phyloP scores from a whole-genome alignment of 2,888 invertebrate genomes.

The Drosophila mimetica region DNA sequence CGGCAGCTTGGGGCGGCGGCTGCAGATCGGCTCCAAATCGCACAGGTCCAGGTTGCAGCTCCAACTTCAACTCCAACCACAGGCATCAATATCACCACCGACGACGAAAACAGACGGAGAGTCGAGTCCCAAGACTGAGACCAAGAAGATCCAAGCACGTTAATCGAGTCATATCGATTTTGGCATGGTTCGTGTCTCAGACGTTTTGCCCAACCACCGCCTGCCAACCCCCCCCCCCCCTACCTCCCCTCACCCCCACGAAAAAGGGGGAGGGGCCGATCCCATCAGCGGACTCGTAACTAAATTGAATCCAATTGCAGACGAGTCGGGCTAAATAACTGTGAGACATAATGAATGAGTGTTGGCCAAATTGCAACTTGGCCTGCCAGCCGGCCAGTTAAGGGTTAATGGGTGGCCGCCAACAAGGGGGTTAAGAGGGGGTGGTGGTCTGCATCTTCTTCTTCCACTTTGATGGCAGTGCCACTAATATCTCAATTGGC shows the following conservation, averaged over 20 bases:
- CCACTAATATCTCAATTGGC: constrained; percentile 76
- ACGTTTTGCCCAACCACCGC: constrained; percentile 61
- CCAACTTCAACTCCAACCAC: constrained; percentile 4
- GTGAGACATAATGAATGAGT: constrained; percentile 75
- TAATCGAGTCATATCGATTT: constrained; percentile 80
- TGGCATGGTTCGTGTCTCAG: constrained; percentile 75
- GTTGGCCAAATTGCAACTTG: constrained; percentile 71
- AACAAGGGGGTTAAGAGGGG: not conserved
- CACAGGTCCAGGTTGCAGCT: constrained; percentile 29
- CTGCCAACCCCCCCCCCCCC: not conserved
- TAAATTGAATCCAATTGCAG: constrained; percentile 78
- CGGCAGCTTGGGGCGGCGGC: constrained; percentile 53
- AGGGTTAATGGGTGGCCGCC: constrained; percentile 5
- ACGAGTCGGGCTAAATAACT: constrained; percentile 44
- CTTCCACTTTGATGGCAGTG: constrained; percentile 9
- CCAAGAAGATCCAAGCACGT: constrained; percentile 58
- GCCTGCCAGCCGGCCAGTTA: constrained; percentile 11
- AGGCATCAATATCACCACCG: constrained; percentile 77
- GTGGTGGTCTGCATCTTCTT: constrained; percentile 4
- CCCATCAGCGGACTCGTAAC: constrained; percentile 66
- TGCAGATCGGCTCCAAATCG: constrained; percentile 15
- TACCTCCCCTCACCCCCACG: not conserved
- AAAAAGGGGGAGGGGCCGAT: constrained; percentile 38
- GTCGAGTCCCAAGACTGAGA: constrained; percentile 8
- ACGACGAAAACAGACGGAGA: constrained; percentile 34